Evolutionary conservation across 2,113 vertebrate genomes (phyloP).

Genomic region (Cavia aperea): DNA sequence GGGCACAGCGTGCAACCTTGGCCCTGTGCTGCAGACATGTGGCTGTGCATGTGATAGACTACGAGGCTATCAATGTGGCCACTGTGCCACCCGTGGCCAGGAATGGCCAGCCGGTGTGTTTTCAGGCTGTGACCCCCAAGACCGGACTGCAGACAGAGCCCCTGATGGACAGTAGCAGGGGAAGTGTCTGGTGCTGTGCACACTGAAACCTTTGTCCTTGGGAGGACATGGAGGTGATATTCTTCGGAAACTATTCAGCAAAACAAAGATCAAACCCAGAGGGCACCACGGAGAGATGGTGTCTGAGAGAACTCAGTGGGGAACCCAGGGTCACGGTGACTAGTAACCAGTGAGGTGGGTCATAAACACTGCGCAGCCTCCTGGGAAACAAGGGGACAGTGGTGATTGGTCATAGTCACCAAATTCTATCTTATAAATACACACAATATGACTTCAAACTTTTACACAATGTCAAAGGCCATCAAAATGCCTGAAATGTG

Average conservation of each 20-base stretch:
- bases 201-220: fast-evolving
- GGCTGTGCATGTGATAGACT: background rate
- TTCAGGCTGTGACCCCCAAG: background rate
- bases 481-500: background rate
- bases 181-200: fast-evolving
- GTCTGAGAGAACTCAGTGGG: background rate
- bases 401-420: background rate
- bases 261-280: background rate
- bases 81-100: background rate
- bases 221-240: background rate
- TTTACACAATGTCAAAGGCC: background rate
- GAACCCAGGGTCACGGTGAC: background rate
- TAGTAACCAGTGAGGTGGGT: background rate
- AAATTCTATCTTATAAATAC: background rate
- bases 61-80: background rate
- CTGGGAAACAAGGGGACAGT: background rate
- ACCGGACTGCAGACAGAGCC: background rate
- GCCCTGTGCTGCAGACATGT: background rate
- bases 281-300: background rate
- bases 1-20: no score
- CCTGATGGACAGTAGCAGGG: background rate
- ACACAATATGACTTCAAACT: background rate
- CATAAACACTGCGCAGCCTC: background rate
- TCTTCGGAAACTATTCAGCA: background rate
- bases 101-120: fast-evolving